Evolutionary conservation across 2,888 invertebrate species (phyloP).

Genomic region (Disparrhopalites patrizii): DNA sequence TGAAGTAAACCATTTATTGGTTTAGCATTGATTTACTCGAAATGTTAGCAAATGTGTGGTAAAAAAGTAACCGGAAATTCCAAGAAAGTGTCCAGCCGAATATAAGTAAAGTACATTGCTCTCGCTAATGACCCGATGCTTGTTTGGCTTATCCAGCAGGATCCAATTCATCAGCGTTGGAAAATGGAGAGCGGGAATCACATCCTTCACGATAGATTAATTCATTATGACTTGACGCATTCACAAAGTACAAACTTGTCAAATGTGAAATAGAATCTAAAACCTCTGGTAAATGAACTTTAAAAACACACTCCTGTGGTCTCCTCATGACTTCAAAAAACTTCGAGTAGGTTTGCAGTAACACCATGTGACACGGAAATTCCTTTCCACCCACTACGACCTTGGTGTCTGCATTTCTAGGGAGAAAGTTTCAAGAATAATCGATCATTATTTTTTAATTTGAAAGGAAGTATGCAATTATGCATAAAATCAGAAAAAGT

Average conservation of each 20-base stretch:
- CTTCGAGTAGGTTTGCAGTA: conserved; percentile 39
- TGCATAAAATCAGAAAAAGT: too few relatives aligned
- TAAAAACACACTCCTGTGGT: conserved; percentile 33
- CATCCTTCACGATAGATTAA: conserved; percentile 20
- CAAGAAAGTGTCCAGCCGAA: conserved; percentile 34
- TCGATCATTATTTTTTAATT: too few relatives aligned
- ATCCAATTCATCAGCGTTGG: conserved; percentile 46
- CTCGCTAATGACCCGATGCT: conserved; percentile 28
- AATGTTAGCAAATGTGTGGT: background rate
- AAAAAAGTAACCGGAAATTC: conserved; percentile 32
- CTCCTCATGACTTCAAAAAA: conserved; percentile 41
- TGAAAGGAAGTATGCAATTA: too few relatives aligned
- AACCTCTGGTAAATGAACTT: conserved; percentile 41
- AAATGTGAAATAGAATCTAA: background rate
- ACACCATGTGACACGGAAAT: conserved; percentile 43
- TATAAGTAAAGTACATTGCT: conserved; percentile 39
- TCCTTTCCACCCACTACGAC: conserved; percentile 36
- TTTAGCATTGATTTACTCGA: too few relatives aligned
- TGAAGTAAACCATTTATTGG: too few relatives aligned
- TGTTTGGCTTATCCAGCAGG: conserved; percentile 30
- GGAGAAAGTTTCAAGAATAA: too few relatives aligned
- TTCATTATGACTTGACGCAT: too few relatives aligned
- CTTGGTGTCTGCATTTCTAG: conserved; percentile 43
- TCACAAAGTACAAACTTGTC: background rate
- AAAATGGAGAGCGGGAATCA: conserved; percentile 32